Evolutionary conservation across 2,888 invertebrate genomes (phyloP), one percentile per base, ranked within the genome.

Genomic region (Onthophagus sagittarius): DNA sequence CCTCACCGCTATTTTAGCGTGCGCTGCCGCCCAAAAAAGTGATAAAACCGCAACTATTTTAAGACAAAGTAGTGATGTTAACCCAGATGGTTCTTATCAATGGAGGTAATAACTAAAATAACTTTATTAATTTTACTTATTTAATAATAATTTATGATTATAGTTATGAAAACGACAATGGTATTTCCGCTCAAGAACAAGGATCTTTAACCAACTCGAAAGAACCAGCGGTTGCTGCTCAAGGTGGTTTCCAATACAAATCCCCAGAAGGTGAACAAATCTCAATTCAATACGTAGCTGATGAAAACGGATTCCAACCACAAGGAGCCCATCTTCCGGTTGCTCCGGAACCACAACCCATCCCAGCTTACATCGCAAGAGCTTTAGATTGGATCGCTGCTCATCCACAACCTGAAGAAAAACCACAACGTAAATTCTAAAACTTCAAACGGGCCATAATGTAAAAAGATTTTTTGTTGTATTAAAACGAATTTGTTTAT

Each of bases 241-340:
- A 88, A 77, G 90, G 90, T 31, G 82, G 86, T 0, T 90, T 86
- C 85, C 84, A 87, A 39, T 89, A 86, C 84, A 87, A 86, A 4
- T 87, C 89, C 23, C 90, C 90, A 11, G 91, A 92, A 77, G 92
- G 92, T n/a, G 84, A 87, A 64, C 86, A 86, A 11, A 86, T 90
- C 78, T 81, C 84, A n/a, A 82, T 92, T 75, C 84, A 85, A 67
- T 93, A 91, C 84, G 81, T 88, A 73, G 92, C 93, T 77, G 90
- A 92, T 78, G 91, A 92, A 82, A 89, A 90, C 77, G 92, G 93
- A 74, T 92, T 90, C 87, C 89, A 89, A 76, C 89, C 92, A 32
- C 84, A 87, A 83, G 91, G 84, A 5, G 79, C 78, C 62, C 78
- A 77, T 72, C 73, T 80, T 15, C 84, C 92, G 76, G 78, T 78